Conservation (phyloP, 2,888 invertebrate species). For the Rhaphigaster nebulosa region DNA sequence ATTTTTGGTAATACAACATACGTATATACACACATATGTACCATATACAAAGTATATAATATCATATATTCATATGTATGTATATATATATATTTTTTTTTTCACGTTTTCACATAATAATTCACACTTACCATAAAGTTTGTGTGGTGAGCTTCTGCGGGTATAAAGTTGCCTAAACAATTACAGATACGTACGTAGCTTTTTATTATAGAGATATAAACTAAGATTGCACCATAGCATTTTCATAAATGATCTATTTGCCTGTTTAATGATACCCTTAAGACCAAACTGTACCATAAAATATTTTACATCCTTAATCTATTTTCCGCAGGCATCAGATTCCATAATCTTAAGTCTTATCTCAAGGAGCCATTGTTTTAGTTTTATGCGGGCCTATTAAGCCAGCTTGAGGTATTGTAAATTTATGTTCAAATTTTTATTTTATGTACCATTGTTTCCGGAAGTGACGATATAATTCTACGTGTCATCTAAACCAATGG, state of each 20-base stretch:
- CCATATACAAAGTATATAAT: too few species aligned
- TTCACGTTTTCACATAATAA: too few species aligned
- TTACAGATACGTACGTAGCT: too few species aligned
- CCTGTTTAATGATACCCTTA: slow-evolving; percentile 7
- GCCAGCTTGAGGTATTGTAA: background rate
- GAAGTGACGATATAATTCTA: too few species aligned
- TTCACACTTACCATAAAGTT: too few species aligned
- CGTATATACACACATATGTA: too few species aligned
- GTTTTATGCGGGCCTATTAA: background rate
- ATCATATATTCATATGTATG: too few species aligned
- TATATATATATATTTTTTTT: too few species aligned
- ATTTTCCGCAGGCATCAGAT: background rate
- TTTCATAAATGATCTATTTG: background rate
- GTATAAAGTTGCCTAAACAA: too few species aligned
- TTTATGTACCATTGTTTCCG: background rate
- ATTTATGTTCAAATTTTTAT: background rate
- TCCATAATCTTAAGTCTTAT: background rate
- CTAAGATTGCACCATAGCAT: background rate
- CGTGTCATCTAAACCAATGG: too few species aligned
- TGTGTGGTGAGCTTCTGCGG: too few species aligned
- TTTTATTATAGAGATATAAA: background rate
- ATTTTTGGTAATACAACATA: too few species aligned
- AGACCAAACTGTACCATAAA: background rate
- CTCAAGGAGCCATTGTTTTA: slow-evolving; percentile 21
- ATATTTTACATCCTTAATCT: slow-evolving; percentile 2